These are phyloP conservation scores for Copsychus sechellarum DNA, from an alignment of 2,113 vertebrate species.

Conservation along the genomic window DNA sequence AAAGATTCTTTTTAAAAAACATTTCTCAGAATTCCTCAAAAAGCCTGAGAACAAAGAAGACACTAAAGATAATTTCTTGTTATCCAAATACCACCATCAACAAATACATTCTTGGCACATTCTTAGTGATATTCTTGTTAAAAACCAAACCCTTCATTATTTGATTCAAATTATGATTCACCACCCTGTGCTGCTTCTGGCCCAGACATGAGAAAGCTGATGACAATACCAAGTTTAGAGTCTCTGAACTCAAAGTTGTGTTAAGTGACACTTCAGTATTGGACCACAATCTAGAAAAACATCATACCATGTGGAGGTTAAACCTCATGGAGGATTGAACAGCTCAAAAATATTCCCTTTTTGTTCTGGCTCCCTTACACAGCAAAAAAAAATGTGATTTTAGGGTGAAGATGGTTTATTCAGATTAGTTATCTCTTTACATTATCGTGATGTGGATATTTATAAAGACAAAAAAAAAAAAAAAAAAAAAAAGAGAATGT, in stretches of 20 bases:
- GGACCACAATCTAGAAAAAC: neutral
- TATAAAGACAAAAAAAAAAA: rapidly evolving
- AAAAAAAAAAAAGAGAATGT: neutral
- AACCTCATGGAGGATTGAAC: neutral
- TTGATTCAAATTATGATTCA: neutral
- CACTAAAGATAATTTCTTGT: neutral
- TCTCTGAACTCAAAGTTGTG: neutral
- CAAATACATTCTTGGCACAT: neutral
- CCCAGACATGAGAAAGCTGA: neutral
- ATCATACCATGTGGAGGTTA: neutral
- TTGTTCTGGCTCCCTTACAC: neutral
- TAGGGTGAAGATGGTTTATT: neutral
- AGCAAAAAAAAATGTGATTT: neutral
- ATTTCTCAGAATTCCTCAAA: neutral
- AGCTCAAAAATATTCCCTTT: neutral
- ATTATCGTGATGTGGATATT: neutral
- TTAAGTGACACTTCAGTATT: neutral
- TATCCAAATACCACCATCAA: neutral
- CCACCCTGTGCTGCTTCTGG: neutral
- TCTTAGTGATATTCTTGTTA: neutral
- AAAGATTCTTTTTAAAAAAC: neutral
- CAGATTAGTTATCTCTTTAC: neutral
- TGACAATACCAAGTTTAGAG: neutral
- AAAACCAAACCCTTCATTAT: neutral
- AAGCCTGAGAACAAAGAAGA: rapidly evolving